A percentile compares a stretch with the other conserved stretches of the same genome.
Evolutionary conservation across 2,113 vertebrate genomes (phyloP).

Genomic region (Istiophorus platypterus): DNA sequence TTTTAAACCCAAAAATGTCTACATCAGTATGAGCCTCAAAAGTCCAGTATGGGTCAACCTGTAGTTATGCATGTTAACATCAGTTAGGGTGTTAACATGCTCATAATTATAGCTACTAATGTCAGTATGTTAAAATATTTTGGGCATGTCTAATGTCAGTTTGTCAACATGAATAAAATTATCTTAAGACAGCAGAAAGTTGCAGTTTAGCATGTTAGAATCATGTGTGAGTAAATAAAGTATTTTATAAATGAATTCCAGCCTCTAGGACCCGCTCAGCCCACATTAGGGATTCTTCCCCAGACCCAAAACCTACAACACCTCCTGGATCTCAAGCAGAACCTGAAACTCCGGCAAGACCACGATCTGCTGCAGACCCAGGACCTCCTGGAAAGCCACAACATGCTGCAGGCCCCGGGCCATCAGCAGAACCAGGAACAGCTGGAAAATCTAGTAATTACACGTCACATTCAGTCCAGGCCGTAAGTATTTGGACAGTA

Average conservation of each 20-base stretch:
- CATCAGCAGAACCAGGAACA: neutral
- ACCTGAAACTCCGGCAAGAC: slow-evolving; percentile 9
- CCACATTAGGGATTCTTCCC: slow-evolving; percentile 12
- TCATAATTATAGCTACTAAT: no score
- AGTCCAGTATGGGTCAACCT: no score
- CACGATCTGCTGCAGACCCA: neutral
- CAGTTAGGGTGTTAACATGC: no score
- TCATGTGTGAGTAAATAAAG: neutral
- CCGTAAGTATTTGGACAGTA: no score
- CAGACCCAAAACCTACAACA: neutral
- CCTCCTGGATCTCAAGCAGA: neutral
- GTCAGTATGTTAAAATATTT: no score
- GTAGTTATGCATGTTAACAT: no score
- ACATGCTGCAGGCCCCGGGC: neutral
- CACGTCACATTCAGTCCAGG: neutral
- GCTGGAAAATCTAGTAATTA: slow-evolving; percentile 37
- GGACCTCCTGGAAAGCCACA: neutral
- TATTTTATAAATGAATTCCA: neutral
- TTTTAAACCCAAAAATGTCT: no score
- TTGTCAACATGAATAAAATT: no score
- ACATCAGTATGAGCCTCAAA: no score
- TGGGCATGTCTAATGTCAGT: no score
- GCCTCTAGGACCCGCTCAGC: slow-evolving; percentile 34
- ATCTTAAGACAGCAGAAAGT: no score
- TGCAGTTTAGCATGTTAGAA: no score